Conservation (phyloP, 92 coral and sea anemone genomes). For the Parazoanthus swiftii region DNA sequence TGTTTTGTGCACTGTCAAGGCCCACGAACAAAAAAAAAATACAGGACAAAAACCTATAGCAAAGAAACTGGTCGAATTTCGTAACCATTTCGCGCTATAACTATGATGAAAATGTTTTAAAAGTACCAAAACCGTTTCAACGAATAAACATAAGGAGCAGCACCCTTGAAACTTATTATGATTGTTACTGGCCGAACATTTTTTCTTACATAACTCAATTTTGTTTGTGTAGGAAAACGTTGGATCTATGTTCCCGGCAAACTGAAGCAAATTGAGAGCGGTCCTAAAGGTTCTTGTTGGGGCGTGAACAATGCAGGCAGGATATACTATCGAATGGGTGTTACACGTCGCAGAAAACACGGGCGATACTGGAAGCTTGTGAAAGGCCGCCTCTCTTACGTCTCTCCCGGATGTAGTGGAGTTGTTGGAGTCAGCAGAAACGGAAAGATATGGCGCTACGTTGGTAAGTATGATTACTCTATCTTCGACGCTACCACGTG, state of each 20-base stretch:
- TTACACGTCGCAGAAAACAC: neutral
- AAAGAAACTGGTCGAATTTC: no score
- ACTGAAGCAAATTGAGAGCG: constrained; percentile 28
- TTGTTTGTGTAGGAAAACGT: neutral
- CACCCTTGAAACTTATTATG: no score
- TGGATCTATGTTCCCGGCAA: constrained; percentile 28
- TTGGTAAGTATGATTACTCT: constrained; percentile 15
- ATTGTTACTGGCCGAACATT: no score
- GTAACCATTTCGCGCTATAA: no score
- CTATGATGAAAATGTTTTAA: no score
- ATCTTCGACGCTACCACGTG: neutral
- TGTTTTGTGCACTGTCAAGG: no score
- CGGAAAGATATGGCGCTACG: constrained; percentile 13
- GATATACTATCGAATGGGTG: constrained; percentile 32
- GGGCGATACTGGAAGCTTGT: constrained; percentile 29
- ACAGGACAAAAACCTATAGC: no score
- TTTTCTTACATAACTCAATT: neutral
- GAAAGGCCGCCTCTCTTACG: constrained; percentile 6
- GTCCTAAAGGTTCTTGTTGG: constrained; percentile 30
- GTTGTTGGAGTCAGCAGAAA: constrained; percentile 7
- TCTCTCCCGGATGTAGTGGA: constrained; percentile 26
- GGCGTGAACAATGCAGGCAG: constrained; percentile 18
- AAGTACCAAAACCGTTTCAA: no score
- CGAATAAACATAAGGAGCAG: no score
- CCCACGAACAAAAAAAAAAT: no score